Conservation (phyloP, 2,888 invertebrate genomes). For the Prosapia bicincta region DNA sequence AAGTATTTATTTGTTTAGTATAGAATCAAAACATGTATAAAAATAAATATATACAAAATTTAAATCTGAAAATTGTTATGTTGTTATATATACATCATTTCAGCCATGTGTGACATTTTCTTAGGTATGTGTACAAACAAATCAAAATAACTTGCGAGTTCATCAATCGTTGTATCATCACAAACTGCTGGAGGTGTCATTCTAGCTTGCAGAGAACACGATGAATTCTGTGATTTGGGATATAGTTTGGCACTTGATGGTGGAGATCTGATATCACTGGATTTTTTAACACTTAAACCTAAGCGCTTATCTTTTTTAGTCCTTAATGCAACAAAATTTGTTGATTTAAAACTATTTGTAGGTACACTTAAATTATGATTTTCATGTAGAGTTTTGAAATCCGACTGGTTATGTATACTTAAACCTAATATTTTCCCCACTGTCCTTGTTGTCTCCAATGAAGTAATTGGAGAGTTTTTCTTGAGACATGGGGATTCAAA, state of each 20-base stretch:
- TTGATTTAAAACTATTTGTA: not conserved
- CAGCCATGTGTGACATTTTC: conserved; percentile 97
- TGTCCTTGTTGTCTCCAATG: conserved; percentile 14
- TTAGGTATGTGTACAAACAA: conserved; percentile 94
- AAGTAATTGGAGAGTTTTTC: conserved; percentile 5
- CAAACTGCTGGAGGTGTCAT: conserved; percentile 46
- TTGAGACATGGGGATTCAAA: not conserved
- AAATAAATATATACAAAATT: not conserved
- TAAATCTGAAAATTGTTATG: not conserved
- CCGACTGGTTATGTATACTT: conserved; percentile 13
- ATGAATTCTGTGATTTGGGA: conserved; percentile 26
- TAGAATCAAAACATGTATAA: not conserved
- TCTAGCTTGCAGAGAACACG: conserved; percentile 77
- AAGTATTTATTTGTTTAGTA: not conserved
- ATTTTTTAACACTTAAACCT: conserved; percentile 1
- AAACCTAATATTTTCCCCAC: conserved; percentile 25
- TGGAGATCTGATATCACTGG: not conserved
- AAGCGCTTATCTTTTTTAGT: conserved; percentile 23
- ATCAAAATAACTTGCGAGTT: conserved; percentile 93
- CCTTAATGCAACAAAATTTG: conserved; percentile 17
- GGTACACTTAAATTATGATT: conserved; percentile 1
- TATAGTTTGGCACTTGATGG: not conserved
- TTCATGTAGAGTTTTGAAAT: conserved; percentile 22
- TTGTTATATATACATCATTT: conserved; percentile 93
- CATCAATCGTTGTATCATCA: conserved; percentile 86